Base-by-base conservation (phyloP, 2,888 invertebrate species). In the Phymatocera aterrima region DNA sequence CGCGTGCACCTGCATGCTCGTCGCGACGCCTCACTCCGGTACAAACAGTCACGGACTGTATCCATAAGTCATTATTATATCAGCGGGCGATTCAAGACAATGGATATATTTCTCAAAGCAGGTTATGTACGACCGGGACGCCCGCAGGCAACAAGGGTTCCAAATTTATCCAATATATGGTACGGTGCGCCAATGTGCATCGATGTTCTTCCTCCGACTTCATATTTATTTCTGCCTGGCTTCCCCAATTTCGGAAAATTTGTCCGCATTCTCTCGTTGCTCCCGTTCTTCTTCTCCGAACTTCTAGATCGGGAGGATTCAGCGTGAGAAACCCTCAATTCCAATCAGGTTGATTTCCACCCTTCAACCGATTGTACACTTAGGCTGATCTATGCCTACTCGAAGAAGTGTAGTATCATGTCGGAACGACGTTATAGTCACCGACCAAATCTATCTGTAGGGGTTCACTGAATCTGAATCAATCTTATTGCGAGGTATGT, bases 381-480 rank as follows among this genome's bases (percentile, higher is more conserved):
- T n/a, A n/a, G n/a, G n/a, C n/a, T n/a, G n/a, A n/a, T n/a, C n/a
- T n/a, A n/a, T n/a, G n/a, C n/a, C n/a, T n/a, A n/a, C n/a, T n/a
- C n/a, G n/a, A n/a, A n/a, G n/a, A n/a, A n/a, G n/a, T n/a, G 64
- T 18, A 64, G 28, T 46, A 46, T 8, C 46, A 68, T 68, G 68
- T 8, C 46, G 10, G 68, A n/a, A 68, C 46, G n/a, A 34, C 46
- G 46, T 68, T 68, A n/a, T n/a, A 68, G 28, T 68, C 40, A 24
- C 43, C 40, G 24, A 43, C 21, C 65, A 12, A 40, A 40, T 68
- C 12, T 68, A 68, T 28, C 24, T 24, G 18, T 21, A 0, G 46
- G 68, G 68, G 46, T 68, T 68, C 46, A 43, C 24, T 68, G 68
- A 68, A 68, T 68, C 68, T 68, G 46, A 68, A 43, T 68, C 43